Evolutionary conservation across 2,888 invertebrate genomes (phyloP), one percentile per base, ranked within the genome.

Genomic region (Apotomis capreana): DNA sequence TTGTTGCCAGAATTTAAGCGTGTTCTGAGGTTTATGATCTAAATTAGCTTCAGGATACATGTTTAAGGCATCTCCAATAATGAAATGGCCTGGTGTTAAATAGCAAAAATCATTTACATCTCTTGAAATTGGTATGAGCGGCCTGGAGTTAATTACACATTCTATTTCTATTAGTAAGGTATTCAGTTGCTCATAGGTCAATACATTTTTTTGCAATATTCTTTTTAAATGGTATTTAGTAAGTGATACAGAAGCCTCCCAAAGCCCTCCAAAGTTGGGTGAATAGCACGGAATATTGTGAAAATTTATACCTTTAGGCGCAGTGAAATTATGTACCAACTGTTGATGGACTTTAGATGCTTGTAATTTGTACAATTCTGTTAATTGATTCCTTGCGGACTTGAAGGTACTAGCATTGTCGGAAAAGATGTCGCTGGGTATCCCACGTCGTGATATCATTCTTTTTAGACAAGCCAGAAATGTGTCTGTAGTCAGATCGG

Each of bases 41-140:
- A 64, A 12, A 60, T 74, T 55, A 9, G 6, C 5, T 44, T 84
- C 78, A 13, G 72, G 72, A 10, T 69, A 70, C 15, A 15, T 26
- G n/a, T 36, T 67, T 3, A 75, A 12, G 0, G 80, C 74, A 10
- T 79, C 4, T 5, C 83, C 83, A 62, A 83, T 80, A 1, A 85
- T 69, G 58, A 85, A 83, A 74, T 83, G 83, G 1, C 79, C 81
- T 40, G 82, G 83, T 4, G 81, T 83, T 0, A 84, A 69, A 6
- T 73, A 76, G 2, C 62, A 26, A 5, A 75, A 70, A 10, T 81
- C 79, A 40, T 73, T 58, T 0, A 76, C 67, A 74, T 82, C 78
- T 5, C 71, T 55, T 0, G 80, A 77, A 3, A 80, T n/a, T 5
- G 79, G 78, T n/a, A 59, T 68, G 0, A 82, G 49, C 3, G 79